A percentile compares a stretch with the other conserved stretches of the same genome.
These are phyloP conservation scores for Ellobium chinense DNA, from an alignment of 2,888 invertebrate species.

Conservation along the genomic window DNA sequence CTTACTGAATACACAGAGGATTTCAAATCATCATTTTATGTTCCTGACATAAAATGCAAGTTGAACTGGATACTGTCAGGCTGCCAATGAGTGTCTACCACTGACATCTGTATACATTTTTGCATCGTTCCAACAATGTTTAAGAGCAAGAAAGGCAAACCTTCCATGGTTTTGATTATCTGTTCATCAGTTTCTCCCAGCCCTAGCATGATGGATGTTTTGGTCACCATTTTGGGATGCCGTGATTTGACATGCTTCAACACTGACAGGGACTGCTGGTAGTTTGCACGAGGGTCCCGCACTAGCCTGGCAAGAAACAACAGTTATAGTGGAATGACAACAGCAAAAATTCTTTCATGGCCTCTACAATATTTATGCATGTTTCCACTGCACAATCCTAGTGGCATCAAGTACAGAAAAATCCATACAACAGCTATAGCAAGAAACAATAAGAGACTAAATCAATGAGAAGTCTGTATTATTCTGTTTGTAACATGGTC, in stretches of 20 bases:
- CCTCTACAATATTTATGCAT: too few relatives aligned
- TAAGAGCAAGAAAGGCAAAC: slow-evolving; percentile 76
- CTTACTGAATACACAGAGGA: too few relatives aligned
- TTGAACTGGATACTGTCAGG: not conserved
- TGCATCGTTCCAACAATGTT: not conserved
- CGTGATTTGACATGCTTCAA: slow-evolving; percentile 89
- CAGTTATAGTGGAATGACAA: too few relatives aligned
- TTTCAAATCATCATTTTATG: too few relatives aligned
- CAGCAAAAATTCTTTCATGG: too few relatives aligned
- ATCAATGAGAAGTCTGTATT: not conserved
- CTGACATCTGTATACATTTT: not conserved
- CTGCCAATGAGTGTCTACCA: too few relatives aligned
- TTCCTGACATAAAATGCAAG: not conserved
- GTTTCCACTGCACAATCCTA: too few relatives aligned
- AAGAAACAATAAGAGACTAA: too few relatives aligned
- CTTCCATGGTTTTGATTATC: slow-evolving; percentile 89
- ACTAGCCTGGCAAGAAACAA: slow-evolving; percentile 83
- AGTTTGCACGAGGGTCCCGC: slow-evolving; percentile 95
- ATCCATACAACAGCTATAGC: too few relatives aligned
- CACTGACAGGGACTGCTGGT: slow-evolving; percentile 91
- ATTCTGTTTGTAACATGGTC: not conserved
- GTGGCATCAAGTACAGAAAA: too few relatives aligned
- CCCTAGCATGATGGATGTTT: slow-evolving; percentile 99
- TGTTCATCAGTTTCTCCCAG: slow-evolving; percentile 82
- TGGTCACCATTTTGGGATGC: slow-evolving; percentile 92